Percentiles rank a stretch among this genome's conserved stretches.
phyloP scores from a whole-genome alignment of 2,888 invertebrate species.

The Drosophila fulvimacula region DNA sequence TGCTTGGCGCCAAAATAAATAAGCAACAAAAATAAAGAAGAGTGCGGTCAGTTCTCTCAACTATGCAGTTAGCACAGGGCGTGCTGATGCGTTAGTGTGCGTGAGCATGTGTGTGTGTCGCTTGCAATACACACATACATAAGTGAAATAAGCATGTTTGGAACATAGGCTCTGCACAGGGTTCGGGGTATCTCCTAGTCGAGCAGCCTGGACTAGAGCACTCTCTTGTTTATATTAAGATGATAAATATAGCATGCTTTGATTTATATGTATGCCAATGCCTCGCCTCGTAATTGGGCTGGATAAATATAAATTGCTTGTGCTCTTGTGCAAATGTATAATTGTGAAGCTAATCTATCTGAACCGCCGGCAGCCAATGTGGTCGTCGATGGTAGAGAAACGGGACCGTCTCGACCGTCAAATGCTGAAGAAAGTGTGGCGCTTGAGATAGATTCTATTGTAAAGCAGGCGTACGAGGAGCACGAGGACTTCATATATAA shows the following conservation, averaged over 20 bases:
- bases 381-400: slow-evolving; percentile 29
- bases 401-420: accelerated
- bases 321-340: neutral
- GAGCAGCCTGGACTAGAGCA: too few species aligned
- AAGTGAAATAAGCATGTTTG: too few species aligned
- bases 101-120: too few species aligned
- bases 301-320: neutral
- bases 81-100: too few species aligned
- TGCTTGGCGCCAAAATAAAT: too few species aligned
- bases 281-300: neutral
- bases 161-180: too few species aligned
- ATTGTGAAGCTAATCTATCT: slow-evolving; percentile 9
- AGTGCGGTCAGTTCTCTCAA: too few species aligned
- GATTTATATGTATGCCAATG: neutral
- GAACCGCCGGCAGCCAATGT: slow-evolving; percentile 39
- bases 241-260: slow-evolving; percentile 15
- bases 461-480: slow-evolving; percentile 43
- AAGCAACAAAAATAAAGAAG: too few species aligned
- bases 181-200: too few species aligned
- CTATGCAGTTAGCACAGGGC: too few species aligned
- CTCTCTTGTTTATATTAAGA: too few species aligned
- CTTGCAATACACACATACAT: too few species aligned
- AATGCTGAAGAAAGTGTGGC: neutral
- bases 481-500: slow-evolving; percentile 26
- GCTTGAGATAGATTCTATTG: slow-evolving; percentile 31